Conservation (phyloP, 30 jellyfish, hydroid and myxozoan species). For the Phacellophora camtschatica region DNA sequence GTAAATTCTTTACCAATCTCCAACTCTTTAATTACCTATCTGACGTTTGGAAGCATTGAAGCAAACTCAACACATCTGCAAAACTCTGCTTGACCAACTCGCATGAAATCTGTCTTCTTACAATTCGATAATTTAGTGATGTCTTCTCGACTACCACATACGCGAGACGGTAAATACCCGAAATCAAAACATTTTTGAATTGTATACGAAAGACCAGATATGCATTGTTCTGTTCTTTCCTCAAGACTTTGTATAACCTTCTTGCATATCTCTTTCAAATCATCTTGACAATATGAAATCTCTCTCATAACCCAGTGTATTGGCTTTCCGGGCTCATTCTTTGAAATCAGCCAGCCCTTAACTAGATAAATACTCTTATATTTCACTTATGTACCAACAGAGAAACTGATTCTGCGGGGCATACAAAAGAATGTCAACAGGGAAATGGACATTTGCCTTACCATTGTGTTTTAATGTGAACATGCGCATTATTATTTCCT, state of each 20-base stretch:
- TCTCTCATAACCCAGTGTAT: neutral
- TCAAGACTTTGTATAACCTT: neutral
- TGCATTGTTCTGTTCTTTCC: neutral
- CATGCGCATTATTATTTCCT: too few species aligned
- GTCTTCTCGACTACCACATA: neutral
- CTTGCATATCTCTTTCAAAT: neutral
- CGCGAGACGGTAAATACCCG: neutral
- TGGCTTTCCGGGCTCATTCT: neutral
- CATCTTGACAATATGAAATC: neutral
- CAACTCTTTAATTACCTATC: neutral
- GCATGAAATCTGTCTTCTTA: neutral
- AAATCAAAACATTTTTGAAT: neutral
- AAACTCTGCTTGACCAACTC: neutral
- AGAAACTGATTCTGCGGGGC: too few species aligned
- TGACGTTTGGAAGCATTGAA: neutral
- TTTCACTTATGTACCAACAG: too few species aligned
- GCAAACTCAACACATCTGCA: neutral
- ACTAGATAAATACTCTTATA: neutral
- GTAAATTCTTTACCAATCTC: neutral
- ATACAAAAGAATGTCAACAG: too few species aligned
- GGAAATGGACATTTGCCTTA: too few species aligned
- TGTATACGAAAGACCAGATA: neutral
- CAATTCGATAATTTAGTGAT: neutral
- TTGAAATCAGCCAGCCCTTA: slow-evolving; percentile 6
- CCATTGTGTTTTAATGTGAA: too few species aligned